phyloP scores from a whole-genome alignment of 2,797 vertebrate genomes.

The Onychomys arenicola region DNA sequence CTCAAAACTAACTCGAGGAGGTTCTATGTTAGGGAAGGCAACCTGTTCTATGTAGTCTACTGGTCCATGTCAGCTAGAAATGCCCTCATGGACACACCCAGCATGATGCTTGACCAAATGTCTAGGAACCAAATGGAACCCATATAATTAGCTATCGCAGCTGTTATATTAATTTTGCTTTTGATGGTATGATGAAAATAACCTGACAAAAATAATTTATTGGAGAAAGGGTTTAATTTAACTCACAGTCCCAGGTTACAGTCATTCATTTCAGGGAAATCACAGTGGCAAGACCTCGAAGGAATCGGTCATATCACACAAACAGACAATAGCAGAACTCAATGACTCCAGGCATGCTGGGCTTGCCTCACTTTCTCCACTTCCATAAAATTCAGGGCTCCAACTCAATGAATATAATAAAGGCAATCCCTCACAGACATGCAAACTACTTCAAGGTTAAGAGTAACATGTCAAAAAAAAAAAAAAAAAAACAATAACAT shows the following conservation, averaged over 20 bases:
- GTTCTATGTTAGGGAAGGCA: background rate
- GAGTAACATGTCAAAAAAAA: background rate
- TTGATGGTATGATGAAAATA: background rate
- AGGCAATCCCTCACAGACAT: background rate
- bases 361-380: background rate
- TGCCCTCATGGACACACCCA: background rate
- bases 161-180: background rate
- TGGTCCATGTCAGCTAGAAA: background rate
- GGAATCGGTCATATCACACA: background rate
- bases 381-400: background rate
- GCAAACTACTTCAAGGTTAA: background rate
- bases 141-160: background rate
- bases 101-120: background rate
- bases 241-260: background rate
- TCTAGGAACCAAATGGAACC: background rate
- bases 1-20: background rate
- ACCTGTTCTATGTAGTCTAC: background rate
- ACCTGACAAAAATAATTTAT: background rate
- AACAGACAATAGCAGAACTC: background rate
- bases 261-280: background rate
- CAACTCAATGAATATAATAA: background rate
- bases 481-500: background rate
- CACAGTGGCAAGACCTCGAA: background rate
- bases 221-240: background rate
- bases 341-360: accelerated